A percentile compares a stretch with the other conserved stretches of the same genome.
Evolutionary conservation across 2,888 invertebrate genomes (phyloP).

Genomic region (Tetragonisca angustula): DNA sequence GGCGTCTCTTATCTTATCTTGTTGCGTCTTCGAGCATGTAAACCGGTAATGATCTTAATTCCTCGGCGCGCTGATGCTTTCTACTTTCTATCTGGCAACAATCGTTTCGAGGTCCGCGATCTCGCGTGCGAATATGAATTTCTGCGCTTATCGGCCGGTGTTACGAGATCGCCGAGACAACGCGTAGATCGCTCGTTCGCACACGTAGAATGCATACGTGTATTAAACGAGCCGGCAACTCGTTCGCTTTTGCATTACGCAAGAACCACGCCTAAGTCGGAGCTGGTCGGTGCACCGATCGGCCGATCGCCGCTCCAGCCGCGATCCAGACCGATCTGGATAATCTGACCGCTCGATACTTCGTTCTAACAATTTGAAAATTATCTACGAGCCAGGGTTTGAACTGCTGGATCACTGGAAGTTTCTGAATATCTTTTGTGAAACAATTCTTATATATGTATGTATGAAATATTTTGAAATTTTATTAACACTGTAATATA

Average conservation of each 20-base stretch:
- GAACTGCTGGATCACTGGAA: neutral
- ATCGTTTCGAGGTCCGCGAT: constrained; percentile 48
- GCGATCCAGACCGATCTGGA: constrained; percentile 39
- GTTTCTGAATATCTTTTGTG: neutral
- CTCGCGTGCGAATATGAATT: constrained; percentile 64
- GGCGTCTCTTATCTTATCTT: neutral
- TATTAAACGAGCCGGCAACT: constrained; percentile 72
- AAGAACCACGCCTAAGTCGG: constrained; percentile 80
- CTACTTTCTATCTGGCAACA: constrained; percentile 63
- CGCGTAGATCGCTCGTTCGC: constrained; percentile 41
- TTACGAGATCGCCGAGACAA: constrained; percentile 51
- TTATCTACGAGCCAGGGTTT: neutral
- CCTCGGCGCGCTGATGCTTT: constrained; percentile 54
- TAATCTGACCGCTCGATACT: neutral
- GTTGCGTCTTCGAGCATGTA: neutral
- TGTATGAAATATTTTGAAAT: no score
- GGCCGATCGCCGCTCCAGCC: constrained; percentile 34
- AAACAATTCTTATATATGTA: no score
- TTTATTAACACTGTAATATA: no score
- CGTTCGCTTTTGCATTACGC: constrained; percentile 77
- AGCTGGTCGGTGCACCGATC: constrained; percentile 62
- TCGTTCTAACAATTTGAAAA: constrained; percentile 16
- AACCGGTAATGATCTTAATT: constrained; percentile 10
- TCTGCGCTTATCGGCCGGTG: constrained; percentile 54
- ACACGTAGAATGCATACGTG: constrained; percentile 42